These are phyloP conservation scores for Coelopa pilipes DNA, from an alignment of 2,888 invertebrate genomes.

Conservation along the genomic window DNA sequence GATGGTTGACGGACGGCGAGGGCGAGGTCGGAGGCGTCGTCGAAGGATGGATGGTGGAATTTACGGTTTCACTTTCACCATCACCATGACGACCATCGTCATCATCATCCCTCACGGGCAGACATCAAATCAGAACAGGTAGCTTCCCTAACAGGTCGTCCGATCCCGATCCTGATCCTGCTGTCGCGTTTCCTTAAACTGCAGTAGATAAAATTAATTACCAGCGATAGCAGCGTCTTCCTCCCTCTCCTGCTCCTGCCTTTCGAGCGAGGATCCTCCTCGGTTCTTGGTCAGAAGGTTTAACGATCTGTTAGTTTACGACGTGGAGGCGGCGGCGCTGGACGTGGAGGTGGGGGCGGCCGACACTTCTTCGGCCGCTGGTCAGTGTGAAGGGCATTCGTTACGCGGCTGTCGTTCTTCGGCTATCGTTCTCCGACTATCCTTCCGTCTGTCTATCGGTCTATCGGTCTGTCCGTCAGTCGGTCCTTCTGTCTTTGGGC, in stretches of 20 bases:
- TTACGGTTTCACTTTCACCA: slow-evolving; percentile 61
- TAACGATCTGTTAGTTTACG: slow-evolving; percentile 62
- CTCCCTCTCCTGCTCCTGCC: not conserved
- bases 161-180: slow-evolving; percentile 10
- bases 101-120: slow-evolving; percentile 34
- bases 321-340: slow-evolving; percentile 47
- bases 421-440: too few relatives aligned
- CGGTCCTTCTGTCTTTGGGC: too few relatives aligned
- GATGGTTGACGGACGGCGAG: slow-evolving; percentile 19
- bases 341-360: slow-evolving; percentile 45
- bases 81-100: too few relatives aligned
- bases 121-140: slow-evolving; percentile 61
- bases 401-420: slow-evolving; percentile 35
- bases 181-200: slow-evolving; percentile 9
- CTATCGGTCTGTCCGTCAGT: too few relatives aligned
- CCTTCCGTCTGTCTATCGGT: too few relatives aligned
- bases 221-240: not conserved
- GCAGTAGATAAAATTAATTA: slow-evolving; percentile 28
- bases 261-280: too few relatives aligned
- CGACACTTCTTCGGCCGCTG: slow-evolving; percentile 3
- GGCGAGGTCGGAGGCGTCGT: not conserved
- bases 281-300: slow-evolving; percentile 33
- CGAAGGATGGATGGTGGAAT: slow-evolving; percentile 40
- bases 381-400: slow-evolving; percentile 28
- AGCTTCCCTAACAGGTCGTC: slow-evolving; percentile 37